Evolutionary conservation across 1,140 invertebrate genomes (phyloP).

Genomic region (Heliconius eleuchia): DNA sequence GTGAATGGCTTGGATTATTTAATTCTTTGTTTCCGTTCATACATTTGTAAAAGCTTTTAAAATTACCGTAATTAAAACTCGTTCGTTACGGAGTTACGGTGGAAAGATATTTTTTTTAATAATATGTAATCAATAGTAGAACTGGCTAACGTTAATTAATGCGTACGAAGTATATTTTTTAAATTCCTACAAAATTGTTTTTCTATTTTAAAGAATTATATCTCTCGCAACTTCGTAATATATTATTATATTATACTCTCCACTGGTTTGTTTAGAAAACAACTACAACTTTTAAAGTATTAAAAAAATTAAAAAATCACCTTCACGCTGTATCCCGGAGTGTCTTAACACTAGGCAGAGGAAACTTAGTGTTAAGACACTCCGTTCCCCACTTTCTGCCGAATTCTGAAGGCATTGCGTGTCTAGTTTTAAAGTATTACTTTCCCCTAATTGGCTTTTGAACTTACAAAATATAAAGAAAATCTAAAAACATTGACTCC

Average conservation of each 20-base stretch:
- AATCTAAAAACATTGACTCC: background rate
- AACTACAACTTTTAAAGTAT: too few species aligned
- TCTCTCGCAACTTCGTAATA: too few species aligned
- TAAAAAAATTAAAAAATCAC: too few species aligned
- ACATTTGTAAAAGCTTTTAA: slow-evolving; percentile 1
- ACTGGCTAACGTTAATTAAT: background rate
- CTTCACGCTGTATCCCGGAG: too few species aligned
- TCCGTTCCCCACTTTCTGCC: too few species aligned
- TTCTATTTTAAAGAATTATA: background rate
- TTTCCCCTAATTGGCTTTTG: too few species aligned
- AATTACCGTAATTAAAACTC: slow-evolving; percentile 7
- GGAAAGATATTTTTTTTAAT: background rate
- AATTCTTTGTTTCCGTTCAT: slow-evolving; percentile 6
- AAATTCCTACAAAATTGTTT: background rate
- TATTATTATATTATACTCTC: too few species aligned
- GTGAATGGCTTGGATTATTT: slow-evolving; percentile 10
- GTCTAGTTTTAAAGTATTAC: too few species aligned
- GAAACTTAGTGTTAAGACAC: too few species aligned
- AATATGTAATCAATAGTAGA: slow-evolving; percentile 8
- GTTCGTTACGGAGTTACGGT: background rate
- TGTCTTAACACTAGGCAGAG: too few species aligned
- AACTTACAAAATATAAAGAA: background rate
- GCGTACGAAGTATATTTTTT: background rate
- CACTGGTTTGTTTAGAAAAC: too few species aligned
- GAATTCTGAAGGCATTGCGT: too few species aligned